Conservation (phyloP, 2,888 invertebrate species). For the Tineola bisselliella region DNA sequence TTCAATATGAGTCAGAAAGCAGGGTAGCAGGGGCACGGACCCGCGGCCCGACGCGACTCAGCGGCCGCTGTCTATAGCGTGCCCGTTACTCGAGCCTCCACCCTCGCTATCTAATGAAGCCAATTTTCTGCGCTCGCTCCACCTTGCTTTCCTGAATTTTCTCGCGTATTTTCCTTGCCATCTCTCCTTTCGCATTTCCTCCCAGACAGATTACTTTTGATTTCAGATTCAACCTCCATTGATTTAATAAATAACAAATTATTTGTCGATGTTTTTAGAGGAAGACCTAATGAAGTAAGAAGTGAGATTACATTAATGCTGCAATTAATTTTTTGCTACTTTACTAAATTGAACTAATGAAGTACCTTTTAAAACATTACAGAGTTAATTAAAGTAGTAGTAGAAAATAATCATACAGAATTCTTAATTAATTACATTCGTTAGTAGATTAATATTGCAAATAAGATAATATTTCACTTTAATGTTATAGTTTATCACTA, state of each 20-base stretch:
- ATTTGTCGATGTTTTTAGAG: constrained; percentile 18
- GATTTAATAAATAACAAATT: constrained; percentile 44
- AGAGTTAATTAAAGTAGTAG: neutral
- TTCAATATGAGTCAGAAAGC: neutral
- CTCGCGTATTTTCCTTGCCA: constrained; percentile 61
- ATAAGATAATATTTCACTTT: neutral
- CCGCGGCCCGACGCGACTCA: neutral
- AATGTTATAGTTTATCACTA: too few relatives aligned
- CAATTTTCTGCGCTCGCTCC: constrained; percentile 57
- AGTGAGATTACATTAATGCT: neutral
- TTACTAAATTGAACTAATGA: neutral
- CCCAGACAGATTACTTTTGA: constrained; percentile 60
- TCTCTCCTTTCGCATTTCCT: constrained; percentile 56
- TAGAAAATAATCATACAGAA: neutral
- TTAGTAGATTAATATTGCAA: neutral
- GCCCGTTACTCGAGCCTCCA: constrained; percentile 20
- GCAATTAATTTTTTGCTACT: neutral
- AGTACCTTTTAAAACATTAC: neutral
- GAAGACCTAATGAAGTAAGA: neutral
- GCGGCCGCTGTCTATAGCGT: constrained; percentile 1
- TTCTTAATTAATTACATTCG: neutral
- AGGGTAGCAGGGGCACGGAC: neutral
- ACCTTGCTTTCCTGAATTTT: constrained; percentile 60
- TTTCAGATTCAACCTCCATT: constrained; percentile 54
- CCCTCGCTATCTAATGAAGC: constrained; percentile 60